Base-by-base conservation (phyloP, 2,888 invertebrate genomes). In the Stictocephala bisonia region DNA sequence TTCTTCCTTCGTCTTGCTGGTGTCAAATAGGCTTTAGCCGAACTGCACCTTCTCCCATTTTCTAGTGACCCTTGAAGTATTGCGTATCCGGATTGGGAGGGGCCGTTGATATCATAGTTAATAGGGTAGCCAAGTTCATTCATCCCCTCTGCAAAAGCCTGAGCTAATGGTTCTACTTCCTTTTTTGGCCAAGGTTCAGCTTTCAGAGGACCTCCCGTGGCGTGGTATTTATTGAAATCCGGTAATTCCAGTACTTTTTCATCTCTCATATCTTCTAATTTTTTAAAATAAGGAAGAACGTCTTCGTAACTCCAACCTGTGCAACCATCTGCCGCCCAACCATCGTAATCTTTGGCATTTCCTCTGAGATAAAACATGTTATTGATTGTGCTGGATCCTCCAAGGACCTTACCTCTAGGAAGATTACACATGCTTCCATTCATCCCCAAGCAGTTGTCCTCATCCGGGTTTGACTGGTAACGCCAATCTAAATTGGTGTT, bases 361-460 rank as follows among this genome's bases (percentile, higher is more conserved):
- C 92, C 92, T 3, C 89, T 84, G 0, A 90, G 81, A 80, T 91
- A 89, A 0, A 90, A 72, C 90, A 91, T 89, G 13, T 85, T 88
- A 81, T 92, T 92, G 1, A 90, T 85, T 0, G 85, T 84, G 15
- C 90, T 89, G 1, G 87, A 85, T 0, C 92, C 93, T 0, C 93
- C 93, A 15, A 90, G 83, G 11, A 87, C 87, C 80, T 90, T 90
- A 0, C 90, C 90, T 24, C 88, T 84, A 0, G 88, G 85, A 87
- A 87, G 89, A 60, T 81, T 82, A 78, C 88, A 88, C 7, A 79
- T 70, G 18, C 81, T 80, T 6, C 81, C 79, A 13, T 78, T 80
- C 69, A 81, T 79, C 1, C 84, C 83, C 20, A 82, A 77, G 71
- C 86, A 86, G 18, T 80, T 80, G 1, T 77, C 76, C 1, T 81